A percentile compares a stretch with the other conserved stretches of the same genome.
Conservation (phyloP, 2,113 vertebrate genomes). For the Coryphaenoides rupestris region DNA sequence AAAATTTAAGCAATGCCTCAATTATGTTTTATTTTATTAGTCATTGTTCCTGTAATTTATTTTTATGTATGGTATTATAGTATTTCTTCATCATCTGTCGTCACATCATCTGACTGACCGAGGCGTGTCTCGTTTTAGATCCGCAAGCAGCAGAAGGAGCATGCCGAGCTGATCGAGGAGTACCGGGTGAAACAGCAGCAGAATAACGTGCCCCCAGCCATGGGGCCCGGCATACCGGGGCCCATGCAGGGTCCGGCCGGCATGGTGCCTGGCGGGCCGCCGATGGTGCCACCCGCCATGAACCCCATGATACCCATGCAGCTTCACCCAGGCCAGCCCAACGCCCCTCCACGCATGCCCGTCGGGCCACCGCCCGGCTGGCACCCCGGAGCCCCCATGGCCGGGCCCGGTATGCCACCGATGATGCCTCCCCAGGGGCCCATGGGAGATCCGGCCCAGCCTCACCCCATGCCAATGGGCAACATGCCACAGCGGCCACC, state of each 20-base stretch:
- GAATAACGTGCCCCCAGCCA: constrained; percentile 71
- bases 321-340: constrained; percentile 75
- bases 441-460: constrained; percentile 55
- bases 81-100: background rate
- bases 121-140: constrained; percentile 71
- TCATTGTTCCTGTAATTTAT: background rate
- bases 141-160: constrained; percentile 97
- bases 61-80: background rate
- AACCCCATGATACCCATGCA: constrained; percentile 71
- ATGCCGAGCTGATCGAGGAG: constrained; percentile 94
- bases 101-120: background rate
- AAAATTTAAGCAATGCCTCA: background rate
- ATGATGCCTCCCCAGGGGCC: constrained; percentile 72
- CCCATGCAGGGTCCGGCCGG: constrained; percentile 63
- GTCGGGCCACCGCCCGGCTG: constrained; percentile 76
- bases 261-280: constrained; percentile 71
- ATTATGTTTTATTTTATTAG: background rate
- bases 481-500: constrained; percentile 62
- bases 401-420: constrained; percentile 60
- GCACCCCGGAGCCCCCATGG: constrained; percentile 74
- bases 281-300: constrained; percentile 73
- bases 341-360: constrained; percentile 73
- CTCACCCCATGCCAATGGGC: constrained; percentile 58
- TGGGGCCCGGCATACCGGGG: constrained; percentile 73
- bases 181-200: constrained; percentile 92